A percentile compares a stretch with the other conserved stretches of the same genome.
Conservation (phyloP, 2,888 invertebrate species). For the Chloromyia formosa region DNA sequence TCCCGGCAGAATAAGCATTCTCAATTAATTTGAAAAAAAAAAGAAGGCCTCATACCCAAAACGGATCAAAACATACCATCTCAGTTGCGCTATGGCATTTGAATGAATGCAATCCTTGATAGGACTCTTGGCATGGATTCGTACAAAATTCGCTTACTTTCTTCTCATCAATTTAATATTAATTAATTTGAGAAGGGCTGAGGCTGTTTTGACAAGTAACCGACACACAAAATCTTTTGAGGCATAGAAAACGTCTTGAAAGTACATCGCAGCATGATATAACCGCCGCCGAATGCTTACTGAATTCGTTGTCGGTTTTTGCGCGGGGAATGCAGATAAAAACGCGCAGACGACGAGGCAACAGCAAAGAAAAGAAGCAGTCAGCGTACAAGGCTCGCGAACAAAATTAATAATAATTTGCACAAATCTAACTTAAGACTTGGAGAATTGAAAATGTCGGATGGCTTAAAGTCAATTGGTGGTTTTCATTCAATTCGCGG, state of each 20-base stretch:
- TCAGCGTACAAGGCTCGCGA: constrained; percentile 7
- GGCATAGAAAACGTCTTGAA: constrained; percentile 29
- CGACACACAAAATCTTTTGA: constrained; percentile 27
- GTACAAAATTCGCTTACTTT: neutral
- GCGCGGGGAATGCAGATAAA: neutral
- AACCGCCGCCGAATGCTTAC: constrained; percentile 19
- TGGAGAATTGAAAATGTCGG: constrained; percentile 6
- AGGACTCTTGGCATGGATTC: too few relatives aligned
- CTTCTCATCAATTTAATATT: constrained; percentile 1
- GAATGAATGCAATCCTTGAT: too few relatives aligned
- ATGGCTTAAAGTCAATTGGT: constrained; percentile 16
- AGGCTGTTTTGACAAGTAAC: constrained; percentile 37
- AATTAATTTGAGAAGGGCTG: constrained; percentile 23
- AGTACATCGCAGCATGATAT: constrained; percentile 21
- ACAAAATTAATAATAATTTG: constrained; percentile 35
- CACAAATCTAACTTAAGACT: constrained; percentile 21
- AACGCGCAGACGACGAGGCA: neutral
- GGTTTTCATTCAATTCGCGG: constrained; percentile 33
- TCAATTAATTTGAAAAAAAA: too few relatives aligned
- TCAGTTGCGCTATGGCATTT: too few relatives aligned
- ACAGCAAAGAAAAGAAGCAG: neutral
- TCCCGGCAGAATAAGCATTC: too few relatives aligned
- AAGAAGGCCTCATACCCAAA: too few relatives aligned
- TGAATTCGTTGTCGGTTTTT: constrained; percentile 4
- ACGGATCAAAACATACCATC: too few relatives aligned